Base-by-base conservation (phyloP, 2,113 vertebrate genomes). In the Indicator indicator region DNA sequence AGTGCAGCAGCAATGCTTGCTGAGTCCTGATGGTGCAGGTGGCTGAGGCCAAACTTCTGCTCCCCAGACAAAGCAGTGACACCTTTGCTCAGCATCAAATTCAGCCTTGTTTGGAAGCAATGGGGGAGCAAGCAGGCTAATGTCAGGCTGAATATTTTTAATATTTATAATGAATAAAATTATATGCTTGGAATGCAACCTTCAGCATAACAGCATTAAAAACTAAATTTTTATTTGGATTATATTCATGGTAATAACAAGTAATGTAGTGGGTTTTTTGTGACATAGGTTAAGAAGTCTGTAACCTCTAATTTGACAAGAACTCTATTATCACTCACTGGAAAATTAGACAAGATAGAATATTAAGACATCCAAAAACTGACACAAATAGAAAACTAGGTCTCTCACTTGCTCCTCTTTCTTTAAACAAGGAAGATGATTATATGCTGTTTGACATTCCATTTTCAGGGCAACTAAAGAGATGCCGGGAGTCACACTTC, bases 291-390 rank as follows among this genome's bases (percentile, higher is more conserved):
- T 97, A 97, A 96, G 97, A 97, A 97, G 96, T 97, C 95, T 92
- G 87, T 83, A 97, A 96, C 96, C 97, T 96, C 93, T 97, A 98
- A 98, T 97, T 97, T 97, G 97, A 97, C 94, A 95, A 83, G 95
- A 97, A 97, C 94, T 97, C 90, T 97, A 97, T 98, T 98, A 98
- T 96, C 96, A 91, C 96, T 97, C 93, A 93, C 93, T 83, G 79
- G 92, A 96, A 97, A 98, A 98, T 97, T 97, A 97, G 94, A 97
- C 88, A 95, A 92, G 93, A 97, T 97, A 96, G 94, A 97, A 97
- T 97, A 97, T 97, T 97, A 98, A 97, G 96, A 96, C 95, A 97
- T 97, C 96, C 94, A 97, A 97, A 98, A 97, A 94, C 94, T 97
- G 96, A 97, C 97, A 97, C 96, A 97, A 97, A 97, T 84, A 97